Evolutionary conservation across 2,797 vertebrate genomes (phyloP).

Genomic region (Serranus cabrilla): DNA sequence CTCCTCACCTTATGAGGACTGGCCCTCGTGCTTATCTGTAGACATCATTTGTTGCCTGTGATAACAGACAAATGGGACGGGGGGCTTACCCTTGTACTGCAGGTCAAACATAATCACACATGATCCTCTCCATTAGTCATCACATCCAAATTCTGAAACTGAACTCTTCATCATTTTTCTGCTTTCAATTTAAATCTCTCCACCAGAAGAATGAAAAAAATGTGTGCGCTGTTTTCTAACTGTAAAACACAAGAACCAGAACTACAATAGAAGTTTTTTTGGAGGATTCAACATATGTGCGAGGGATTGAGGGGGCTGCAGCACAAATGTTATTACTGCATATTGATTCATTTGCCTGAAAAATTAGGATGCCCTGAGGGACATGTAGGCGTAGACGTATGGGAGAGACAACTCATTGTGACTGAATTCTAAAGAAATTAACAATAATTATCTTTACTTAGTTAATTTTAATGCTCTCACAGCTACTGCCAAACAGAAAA

Average conservation of each 20-base stretch:
- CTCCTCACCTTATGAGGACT: constrained; percentile 90
- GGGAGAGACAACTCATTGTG: constrained; percentile 56
- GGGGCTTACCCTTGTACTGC: constrained; percentile 82
- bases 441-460: constrained; percentile 66
- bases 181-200: constrained; percentile 15
- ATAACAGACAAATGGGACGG: constrained; percentile 59
- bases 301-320: neutral
- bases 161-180: constrained; percentile 42
- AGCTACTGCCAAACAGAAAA: constrained; percentile 67
- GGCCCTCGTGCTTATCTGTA: constrained; percentile 87
- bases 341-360: constrained; percentile 27
- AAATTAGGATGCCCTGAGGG: constrained; percentile 47
- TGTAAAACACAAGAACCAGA: neutral
- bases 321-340: constrained; percentile 32
- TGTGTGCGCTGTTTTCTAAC: neutral
- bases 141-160: constrained; percentile 63
- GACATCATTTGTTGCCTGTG: constrained; percentile 70
- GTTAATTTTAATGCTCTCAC: constrained; percentile 60
- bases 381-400: constrained; percentile 38
- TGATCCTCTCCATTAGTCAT: constrained; percentile 91
- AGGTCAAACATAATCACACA: constrained; percentile 91
- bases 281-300: constrained; percentile 13
- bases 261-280: constrained; percentile 12
- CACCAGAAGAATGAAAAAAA: neutral
- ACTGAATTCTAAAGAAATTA: constrained; percentile 63